Evolutionary conservation across 2,888 invertebrate genomes (phyloP).

Genomic region (Orthosia gothica): DNA sequence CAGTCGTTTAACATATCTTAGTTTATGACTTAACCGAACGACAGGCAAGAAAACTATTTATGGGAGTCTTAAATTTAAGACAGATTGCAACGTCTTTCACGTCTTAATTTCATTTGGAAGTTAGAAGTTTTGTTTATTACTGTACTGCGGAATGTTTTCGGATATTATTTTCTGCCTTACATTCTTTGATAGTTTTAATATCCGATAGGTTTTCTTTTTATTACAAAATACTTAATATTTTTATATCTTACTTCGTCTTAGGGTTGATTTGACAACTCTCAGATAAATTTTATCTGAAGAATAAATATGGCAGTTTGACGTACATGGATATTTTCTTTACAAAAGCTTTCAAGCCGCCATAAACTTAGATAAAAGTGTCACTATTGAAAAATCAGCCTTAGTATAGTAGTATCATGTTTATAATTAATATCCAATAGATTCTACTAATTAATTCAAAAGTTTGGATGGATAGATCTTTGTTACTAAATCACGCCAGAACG

Average conservation of each 20-base stretch:
- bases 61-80: slow-evolving; percentile 79
- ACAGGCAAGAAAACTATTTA: slow-evolving; percentile 83
- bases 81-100: slow-evolving; percentile 76
- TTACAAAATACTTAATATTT: not conserved
- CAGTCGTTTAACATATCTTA: slow-evolving; percentile 86
- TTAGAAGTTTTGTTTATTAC: slow-evolving; percentile 65
- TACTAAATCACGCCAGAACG: no score
- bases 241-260: not conserved
- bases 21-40: slow-evolving; percentile 85
- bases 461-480: no score
- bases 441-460: no score
- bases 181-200: slow-evolving; percentile 50
- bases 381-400: no score
- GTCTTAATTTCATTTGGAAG: slow-evolving; percentile 67
- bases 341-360: no score
- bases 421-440: no score
- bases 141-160: slow-evolving; percentile 46
- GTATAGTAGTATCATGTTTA: no score
- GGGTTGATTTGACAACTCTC: no score
- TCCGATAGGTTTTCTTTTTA: slow-evolving; percentile 15
- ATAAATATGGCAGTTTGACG: no score
- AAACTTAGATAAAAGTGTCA: no score
- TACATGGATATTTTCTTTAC: no score
- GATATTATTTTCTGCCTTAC: slow-evolving; percentile 30
- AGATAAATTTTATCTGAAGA: no score